A percentile compares a stretch with the other conserved stretches of the same genome.
These are phyloP conservation scores for Drymodes brunneopygia DNA, from an alignment of 2,113 vertebrate species.

Conservation along the genomic window DNA sequence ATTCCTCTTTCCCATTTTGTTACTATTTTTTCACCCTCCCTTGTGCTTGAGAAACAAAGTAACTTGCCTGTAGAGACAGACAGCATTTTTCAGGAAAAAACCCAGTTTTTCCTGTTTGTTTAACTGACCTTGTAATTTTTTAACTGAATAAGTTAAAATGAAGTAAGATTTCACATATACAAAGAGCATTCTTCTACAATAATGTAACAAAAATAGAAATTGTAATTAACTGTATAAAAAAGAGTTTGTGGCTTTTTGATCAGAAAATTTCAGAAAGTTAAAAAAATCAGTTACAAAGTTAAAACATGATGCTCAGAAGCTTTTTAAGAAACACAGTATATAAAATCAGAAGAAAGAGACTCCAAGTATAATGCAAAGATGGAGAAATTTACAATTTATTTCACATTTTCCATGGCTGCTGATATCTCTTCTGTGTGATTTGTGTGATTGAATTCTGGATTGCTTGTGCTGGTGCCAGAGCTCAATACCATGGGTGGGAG, in stretches of 20 bases:
- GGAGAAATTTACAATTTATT: background rate
- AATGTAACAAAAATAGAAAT: background rate
- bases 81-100: background rate
- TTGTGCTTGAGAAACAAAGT: background rate
- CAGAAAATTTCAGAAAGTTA: background rate
- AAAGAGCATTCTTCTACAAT: background rate
- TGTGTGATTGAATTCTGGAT: too few species aligned
- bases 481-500: background rate
- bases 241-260: background rate
- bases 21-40: background rate
- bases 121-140: background rate
- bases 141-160: background rate
- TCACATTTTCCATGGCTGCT: background rate
- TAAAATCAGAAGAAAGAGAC: background rate
- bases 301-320: accelerated
- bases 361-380: background rate
- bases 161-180: background rate
- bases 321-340: background rate
- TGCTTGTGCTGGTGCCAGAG: background rate
- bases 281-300: background rate
- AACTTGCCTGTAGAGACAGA: background rate
- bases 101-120: background rate
- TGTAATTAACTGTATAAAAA: background rate
- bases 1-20: background rate
- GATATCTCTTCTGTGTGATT: background rate